Percentiles rank a stretch among this genome's conserved stretches.
Conservation (phyloP, 2,797 vertebrate species). For the Oryzias sinensis region DNA sequence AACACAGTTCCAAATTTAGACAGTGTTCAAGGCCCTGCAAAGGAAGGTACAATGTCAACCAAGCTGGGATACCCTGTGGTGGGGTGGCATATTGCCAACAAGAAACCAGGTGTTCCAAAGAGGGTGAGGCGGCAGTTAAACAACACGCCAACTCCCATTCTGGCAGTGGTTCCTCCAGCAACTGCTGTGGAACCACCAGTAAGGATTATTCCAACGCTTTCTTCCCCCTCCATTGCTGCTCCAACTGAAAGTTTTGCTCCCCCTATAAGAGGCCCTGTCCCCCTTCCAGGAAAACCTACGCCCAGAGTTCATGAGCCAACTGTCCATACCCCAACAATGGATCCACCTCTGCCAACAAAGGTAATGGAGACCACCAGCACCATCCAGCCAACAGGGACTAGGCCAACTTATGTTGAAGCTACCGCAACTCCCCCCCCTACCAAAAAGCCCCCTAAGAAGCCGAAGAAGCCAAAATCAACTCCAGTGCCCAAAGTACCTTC, state of each 20-base stretch:
- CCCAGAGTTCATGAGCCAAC: slow-evolving; percentile 85
- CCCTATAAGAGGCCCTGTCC: slow-evolving; percentile 88
- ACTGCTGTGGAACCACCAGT: slow-evolving; percentile 85
- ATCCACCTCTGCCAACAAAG: slow-evolving; percentile 85
- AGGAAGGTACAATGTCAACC: slow-evolving; percentile 93
- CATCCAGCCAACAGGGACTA: slow-evolving; percentile 84
- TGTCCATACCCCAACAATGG: slow-evolving; percentile 85
- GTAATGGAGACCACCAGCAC: slow-evolving; percentile 83
- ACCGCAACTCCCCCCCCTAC: slow-evolving; percentile 83
- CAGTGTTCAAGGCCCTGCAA: slow-evolving; percentile 89
- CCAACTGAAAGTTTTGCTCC: slow-evolving; percentile 88
- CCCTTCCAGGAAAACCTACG: slow-evolving; percentile 88
- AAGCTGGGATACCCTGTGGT: slow-evolving; percentile 94
- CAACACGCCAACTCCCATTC: slow-evolving; percentile 87
- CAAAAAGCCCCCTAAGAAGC: slow-evolving; percentile 81
- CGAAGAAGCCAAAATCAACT: slow-evolving; percentile 82
- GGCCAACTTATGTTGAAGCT: slow-evolving; percentile 80
- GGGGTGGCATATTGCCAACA: slow-evolving; percentile 98
- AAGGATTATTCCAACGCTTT: slow-evolving; percentile 90
- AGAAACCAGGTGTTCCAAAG: slow-evolving; percentile 90
- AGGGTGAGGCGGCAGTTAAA: slow-evolving; percentile 88
- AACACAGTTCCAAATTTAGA: slow-evolving; percentile 89
- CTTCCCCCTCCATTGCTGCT: slow-evolving; percentile 88
- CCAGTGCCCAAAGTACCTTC: slow-evolving; percentile 78
- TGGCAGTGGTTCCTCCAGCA: slow-evolving; percentile 84